Percentiles rank a stretch among this genome's conserved stretches.
phyloP scores from a whole-genome alignment of 2,888 invertebrate genomes.

The Lumbricus terrestris region DNA sequence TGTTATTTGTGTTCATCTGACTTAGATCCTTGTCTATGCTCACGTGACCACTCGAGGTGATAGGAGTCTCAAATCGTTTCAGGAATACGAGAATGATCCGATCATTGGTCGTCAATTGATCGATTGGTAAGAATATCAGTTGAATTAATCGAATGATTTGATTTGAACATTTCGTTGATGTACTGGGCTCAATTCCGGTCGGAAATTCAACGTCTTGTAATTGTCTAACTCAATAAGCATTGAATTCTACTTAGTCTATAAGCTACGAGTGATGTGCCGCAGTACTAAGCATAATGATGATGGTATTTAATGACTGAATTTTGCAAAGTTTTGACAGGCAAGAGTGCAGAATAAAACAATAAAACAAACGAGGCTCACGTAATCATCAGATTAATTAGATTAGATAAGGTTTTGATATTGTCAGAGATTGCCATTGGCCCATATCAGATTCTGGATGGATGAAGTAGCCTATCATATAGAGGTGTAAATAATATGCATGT shows the following conservation, averaged over 20 bases:
- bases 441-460: no score
- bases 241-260: background rate
- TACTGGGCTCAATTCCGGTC: background rate
- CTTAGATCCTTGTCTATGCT: constrained; percentile 31
- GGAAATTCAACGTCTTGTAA: background rate
- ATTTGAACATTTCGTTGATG: background rate
- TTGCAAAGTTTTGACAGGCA: no score
- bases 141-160: background rate
- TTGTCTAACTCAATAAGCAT: background rate
- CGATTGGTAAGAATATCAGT: constrained; percentile 27
- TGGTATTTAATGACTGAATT: no score
- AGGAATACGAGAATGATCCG: constrained; percentile 28
- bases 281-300: background rate
- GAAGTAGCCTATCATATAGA: no score
- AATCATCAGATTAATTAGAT: no score
- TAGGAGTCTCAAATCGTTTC: constrained; percentile 20
- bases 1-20: background rate
- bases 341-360: no score
- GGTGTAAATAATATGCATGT: no score
- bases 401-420: no score
- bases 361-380: no score
- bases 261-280: background rate
- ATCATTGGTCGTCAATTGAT: constrained; percentile 22
- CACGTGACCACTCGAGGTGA: constrained; percentile 19
- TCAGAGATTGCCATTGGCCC: no score